These are phyloP conservation scores for Scalopus aquaticus DNA, from an alignment of 2,113 vertebrate species.

Conservation along the genomic window DNA sequence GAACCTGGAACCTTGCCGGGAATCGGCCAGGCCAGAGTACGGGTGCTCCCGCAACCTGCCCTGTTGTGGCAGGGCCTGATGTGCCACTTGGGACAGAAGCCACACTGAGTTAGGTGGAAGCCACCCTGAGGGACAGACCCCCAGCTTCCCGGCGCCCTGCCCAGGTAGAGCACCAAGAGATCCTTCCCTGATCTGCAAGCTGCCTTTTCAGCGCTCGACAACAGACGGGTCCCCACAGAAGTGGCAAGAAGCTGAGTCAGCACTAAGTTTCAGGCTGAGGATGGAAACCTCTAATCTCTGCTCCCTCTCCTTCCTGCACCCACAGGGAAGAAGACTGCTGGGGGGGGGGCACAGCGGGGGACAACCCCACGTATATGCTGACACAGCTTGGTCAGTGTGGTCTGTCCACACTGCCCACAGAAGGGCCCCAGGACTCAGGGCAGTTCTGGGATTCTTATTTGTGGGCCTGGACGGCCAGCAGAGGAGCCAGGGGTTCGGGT, in stretches of 20 bases:
- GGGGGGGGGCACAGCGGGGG: not conserved
- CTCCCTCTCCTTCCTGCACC: conserved; percentile 37
- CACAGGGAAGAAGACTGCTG: not conserved
- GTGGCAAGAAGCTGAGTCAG: conserved; percentile 36
- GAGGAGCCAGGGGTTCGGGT: not conserved
- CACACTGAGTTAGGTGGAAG: not conserved
- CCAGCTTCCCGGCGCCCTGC: not conserved
- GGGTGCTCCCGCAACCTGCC: not conserved
- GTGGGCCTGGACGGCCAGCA: not conserved
- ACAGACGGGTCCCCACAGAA: not conserved
- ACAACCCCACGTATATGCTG: not conserved
- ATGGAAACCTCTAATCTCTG: conserved; percentile 20
- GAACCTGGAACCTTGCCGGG: not conserved
- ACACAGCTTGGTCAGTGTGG: not conserved
- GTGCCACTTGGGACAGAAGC: not conserved
- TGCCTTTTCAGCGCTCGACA: too few species aligned
- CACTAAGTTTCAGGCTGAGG: conserved; percentile 30
- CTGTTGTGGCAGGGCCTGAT: not conserved
- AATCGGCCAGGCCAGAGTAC: not conserved
- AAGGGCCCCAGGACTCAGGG: not conserved
- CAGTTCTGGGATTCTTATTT: not conserved
- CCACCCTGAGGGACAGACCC: not conserved
- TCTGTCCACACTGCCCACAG: not conserved
- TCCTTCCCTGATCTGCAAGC: not conserved
- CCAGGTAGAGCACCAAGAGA: not conserved